phyloP scores from a whole-genome alignment of 1,140 invertebrate species.

The Pectinophora gossypiella region DNA sequence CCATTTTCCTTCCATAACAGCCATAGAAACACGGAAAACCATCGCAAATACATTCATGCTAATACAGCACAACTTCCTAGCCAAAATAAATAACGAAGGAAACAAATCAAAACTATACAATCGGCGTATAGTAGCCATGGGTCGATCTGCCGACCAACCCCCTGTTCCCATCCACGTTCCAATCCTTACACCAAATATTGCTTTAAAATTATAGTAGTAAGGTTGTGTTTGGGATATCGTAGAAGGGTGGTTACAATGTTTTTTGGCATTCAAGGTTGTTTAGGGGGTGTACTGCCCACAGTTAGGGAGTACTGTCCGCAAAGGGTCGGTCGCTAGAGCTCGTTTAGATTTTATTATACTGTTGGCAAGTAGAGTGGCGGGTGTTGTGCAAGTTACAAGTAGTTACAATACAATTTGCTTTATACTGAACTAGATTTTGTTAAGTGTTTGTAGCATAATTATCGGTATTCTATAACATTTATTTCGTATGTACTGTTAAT shows the following conservation, averaged over 20 bases:
- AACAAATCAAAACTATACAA: conserved; percentile 66
- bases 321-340: conserved; percentile 45
- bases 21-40: no score
- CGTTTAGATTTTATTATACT: no score
- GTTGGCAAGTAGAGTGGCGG: no score
- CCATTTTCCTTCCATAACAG: no score
- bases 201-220: conserved; percentile 14
- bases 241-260: conserved; percentile 40
- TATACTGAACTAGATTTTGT: no score
- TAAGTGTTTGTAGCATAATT: no score
- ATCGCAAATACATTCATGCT: no score
- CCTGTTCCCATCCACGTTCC: background rate
- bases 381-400: no score
- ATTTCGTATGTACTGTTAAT: no score
- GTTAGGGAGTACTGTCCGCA: conserved; percentile 63
- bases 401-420: no score
- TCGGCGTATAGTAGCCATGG: conserved; percentile 50
- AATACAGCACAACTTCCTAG: no score
- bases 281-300: conserved; percentile 63
- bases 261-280: conserved; percentile 45
- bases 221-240: conserved; percentile 20
- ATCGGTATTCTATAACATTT: no score
- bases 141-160: conserved; percentile 51
- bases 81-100: conserved; percentile 27
- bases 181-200: conserved; percentile 3